Evolutionary conservation across 2,797 vertebrate genomes (phyloP), one percentile per base, ranked within the genome.

Genomic region (Melanogrammus aeglefinus): DNA sequence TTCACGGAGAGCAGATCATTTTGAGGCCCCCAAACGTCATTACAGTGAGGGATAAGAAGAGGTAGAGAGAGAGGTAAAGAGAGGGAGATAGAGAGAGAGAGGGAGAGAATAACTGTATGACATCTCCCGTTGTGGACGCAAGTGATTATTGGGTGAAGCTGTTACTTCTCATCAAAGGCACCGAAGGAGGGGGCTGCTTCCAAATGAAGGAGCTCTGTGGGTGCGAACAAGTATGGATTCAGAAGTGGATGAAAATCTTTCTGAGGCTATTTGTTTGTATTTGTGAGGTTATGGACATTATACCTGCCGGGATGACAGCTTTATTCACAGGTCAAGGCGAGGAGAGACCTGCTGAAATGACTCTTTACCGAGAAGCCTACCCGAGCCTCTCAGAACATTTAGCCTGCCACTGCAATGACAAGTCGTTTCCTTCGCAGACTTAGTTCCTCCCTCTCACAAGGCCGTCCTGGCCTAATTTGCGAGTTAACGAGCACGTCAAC

Each of bases 381-480:
- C 79, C 81, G 29, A 78, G 82, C 80, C 57, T 24, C 57, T 63
- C 57, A 9, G 63, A 27, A 69, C 8, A 69, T 6, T 27, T 63
- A 57, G 57, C 57, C n/a, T n/a, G 57, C 2, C 24, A 27, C 7
- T 77, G 79, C 83, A 70, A 88, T 83, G 84, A 86, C 82, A 77
- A 13, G 88, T 85, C 77, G 57, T 80, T 80, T 83, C 66, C 79
- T 88, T 89, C 88, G 86, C 82, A 92, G 88, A 86, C 87, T 88
- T 16, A 77, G 80, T 75, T 77, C 66, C 44, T 78, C 70, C 74
- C 21, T 86, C 84, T 89, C 91, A 81, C 88, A 93, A 94, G 93
- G 91, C 92, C 92, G 91, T 44, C 57, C 78, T 93, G 93, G 89
- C 92, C 93, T 92, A 90, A 93, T 94, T 94, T 93, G 86, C 75